Evolutionary conservation across 2,888 invertebrate species (phyloP).

Genomic region (Bembecia ichneumoniformis): DNA sequence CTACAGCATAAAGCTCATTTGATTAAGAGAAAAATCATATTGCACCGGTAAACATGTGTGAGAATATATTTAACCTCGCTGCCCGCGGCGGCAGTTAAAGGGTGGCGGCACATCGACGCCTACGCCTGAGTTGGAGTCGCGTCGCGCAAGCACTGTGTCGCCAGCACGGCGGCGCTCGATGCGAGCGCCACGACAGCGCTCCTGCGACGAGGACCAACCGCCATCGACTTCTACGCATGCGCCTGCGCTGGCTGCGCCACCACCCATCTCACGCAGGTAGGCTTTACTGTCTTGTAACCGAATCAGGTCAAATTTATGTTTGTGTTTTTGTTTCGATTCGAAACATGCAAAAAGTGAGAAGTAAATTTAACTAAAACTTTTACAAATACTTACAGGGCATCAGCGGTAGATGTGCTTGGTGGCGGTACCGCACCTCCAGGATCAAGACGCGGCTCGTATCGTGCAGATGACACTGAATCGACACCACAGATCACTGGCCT

Average conservation of each 20-base stretch:
- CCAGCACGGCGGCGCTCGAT: constrained; percentile 72
- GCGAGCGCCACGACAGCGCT: constrained; percentile 80
- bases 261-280: constrained; percentile 81
- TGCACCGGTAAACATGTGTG: neutral
- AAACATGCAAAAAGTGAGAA: neutral
- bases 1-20: too few species aligned
- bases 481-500: constrained; percentile 71
- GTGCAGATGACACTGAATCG: constrained; percentile 74
- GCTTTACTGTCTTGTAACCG: too few species aligned
- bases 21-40: neutral
- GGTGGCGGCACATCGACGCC: constrained; percentile 73
- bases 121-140: constrained; percentile 63
- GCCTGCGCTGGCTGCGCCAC: constrained; percentile 77
- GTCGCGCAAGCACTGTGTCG: constrained; percentile 76
- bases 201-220: constrained; percentile 83
- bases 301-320: neutral
- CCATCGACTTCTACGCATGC: constrained; percentile 35
- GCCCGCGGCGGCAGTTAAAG: constrained; percentile 76
- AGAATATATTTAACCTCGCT: constrained; percentile 50
- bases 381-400: constrained; percentile 65
- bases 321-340: too few species aligned
- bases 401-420: constrained; percentile 88
- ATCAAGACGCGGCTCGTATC: constrained; percentile 76
- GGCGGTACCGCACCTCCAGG: constrained; percentile 69
- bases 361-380: neutral